Percentiles rank a stretch among this genome's conserved stretches.
Conservation (phyloP, 1,140 invertebrate genomes). For the Zaprionus camerounensis region DNA sequence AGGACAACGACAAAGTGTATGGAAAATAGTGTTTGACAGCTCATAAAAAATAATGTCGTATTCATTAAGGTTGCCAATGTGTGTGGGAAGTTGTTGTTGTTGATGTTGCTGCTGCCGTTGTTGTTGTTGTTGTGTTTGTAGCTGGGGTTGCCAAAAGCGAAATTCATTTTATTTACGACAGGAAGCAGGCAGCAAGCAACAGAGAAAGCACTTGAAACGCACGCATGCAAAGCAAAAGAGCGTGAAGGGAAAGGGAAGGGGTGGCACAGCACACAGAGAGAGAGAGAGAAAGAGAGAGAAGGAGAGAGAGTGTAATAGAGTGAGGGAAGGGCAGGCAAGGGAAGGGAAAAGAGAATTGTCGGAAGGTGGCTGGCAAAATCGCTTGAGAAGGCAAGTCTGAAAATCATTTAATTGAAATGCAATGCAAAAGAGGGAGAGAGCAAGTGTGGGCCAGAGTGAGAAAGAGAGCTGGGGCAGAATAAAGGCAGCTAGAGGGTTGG, state of each 20-base stretch:
- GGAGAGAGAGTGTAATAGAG: no score
- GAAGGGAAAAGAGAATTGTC: background rate
- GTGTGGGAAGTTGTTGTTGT: constrained; percentile 41
- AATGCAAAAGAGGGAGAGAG: constrained; percentile 27
- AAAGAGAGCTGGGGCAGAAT: background rate
- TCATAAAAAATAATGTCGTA: constrained; percentile 83
- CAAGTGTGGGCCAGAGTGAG: background rate
- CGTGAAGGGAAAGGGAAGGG: background rate
- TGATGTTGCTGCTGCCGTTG: constrained; percentile 13
- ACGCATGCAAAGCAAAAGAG: constrained; percentile 64
- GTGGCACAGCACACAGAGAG: background rate
- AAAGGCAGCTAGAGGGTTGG: background rate
- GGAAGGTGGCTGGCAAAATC: background rate
- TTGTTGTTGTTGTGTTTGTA: constrained; percentile 21
- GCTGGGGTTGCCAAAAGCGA: constrained; percentile 71
- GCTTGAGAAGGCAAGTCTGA: constrained; percentile 18
- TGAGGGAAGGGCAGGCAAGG: background rate
- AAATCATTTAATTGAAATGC: constrained; percentile 71
- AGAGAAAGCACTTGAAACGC: constrained; percentile 72
- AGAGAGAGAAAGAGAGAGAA: background rate
- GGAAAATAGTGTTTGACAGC: constrained; percentile 83
- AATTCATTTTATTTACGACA: constrained; percentile 80
- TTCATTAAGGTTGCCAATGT: constrained; percentile 73
- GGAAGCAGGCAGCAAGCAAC: constrained; percentile 74
- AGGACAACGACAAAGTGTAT: constrained; percentile 61